Conservation (phyloP, 1,140 invertebrate genomes). For the Diploscapter pachys region DNA sequence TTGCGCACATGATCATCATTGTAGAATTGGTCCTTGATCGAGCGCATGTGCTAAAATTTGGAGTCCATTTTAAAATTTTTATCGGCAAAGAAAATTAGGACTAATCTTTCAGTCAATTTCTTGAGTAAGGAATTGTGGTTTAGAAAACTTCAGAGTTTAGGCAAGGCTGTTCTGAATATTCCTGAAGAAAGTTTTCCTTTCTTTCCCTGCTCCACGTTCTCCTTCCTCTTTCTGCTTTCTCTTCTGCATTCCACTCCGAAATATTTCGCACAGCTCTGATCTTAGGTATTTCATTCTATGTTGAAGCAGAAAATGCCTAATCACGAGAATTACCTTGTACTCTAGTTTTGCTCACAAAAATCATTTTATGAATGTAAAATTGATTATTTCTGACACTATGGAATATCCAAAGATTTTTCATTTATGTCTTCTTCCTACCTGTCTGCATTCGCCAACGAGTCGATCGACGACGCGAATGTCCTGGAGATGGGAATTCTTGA, state of each 20-base stretch:
- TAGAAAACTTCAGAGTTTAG: too few relatives aligned
- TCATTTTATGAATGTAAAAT: neutral
- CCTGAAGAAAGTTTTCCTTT: too few relatives aligned
- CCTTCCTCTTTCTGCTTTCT: too few relatives aligned
- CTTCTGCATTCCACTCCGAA: too few relatives aligned
- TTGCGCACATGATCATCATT: slow-evolving; percentile 52
- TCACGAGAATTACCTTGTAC: too few relatives aligned
- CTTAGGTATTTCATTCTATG: too few relatives aligned
- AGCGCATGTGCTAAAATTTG: slow-evolving; percentile 45
- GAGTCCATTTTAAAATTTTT: neutral
- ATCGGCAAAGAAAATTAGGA: neutral
- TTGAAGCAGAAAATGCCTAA: too few relatives aligned
- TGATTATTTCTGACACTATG: neutral
- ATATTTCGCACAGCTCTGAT: too few relatives aligned
- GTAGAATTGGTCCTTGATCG: slow-evolving; percentile 48
- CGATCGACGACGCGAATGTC: slow-evolving; percentile 53
- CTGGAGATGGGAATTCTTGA: slow-evolving; percentile 48
- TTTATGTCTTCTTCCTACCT: slow-evolving; percentile 25
- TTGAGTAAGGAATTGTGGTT: too few relatives aligned
- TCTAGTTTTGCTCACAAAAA: neutral
- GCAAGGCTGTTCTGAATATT: neutral
- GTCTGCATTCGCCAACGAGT: slow-evolving; percentile 48
- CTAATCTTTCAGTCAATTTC: too few relatives aligned
- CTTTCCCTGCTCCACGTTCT: too few relatives aligned
- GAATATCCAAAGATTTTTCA: neutral